phyloP scores from a whole-genome alignment of 2,888 invertebrate species.

The Coenonympha arcania region DNA sequence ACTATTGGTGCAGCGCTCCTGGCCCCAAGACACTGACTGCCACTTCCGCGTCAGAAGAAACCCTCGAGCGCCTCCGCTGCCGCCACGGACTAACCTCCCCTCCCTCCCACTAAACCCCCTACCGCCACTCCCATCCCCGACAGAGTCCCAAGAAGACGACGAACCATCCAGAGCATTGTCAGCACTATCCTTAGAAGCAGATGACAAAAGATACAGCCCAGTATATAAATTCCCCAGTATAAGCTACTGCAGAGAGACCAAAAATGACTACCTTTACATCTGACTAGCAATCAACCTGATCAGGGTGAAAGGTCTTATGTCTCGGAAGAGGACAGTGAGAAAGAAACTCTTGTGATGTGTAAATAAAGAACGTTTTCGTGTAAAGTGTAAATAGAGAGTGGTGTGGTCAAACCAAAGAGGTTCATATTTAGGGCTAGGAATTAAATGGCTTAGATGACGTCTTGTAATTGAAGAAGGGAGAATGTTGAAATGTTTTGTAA shows the following conservation, averaged over 20 bases:
- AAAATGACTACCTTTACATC: conserved; percentile 68
- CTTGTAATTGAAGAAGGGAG: not conserved
- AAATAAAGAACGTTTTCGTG: conserved; percentile 43
- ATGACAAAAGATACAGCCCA: conserved; percentile 64
- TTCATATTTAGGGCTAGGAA: conserved; percentile 20
- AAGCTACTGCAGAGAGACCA: conserved; percentile 61
- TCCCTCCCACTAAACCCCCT: conserved; percentile 36
- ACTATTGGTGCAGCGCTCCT: conserved; percentile 83
- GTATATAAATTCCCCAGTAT: conserved; percentile 70
- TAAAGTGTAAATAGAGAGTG: conserved; percentile 32
- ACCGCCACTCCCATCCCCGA: conserved; percentile 41
- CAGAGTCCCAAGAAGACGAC: conserved; percentile 55
- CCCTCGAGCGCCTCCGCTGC: conserved; percentile 85
- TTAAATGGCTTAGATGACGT: not conserved
- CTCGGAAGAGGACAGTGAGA: conserved; percentile 39
- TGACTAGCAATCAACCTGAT: conserved; percentile 49
- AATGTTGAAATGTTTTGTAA: not conserved
- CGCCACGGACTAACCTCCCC: conserved; percentile 70
- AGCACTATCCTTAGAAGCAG: conserved; percentile 62
- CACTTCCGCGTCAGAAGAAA: conserved; percentile 88
- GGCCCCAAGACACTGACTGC: conserved; percentile 80
- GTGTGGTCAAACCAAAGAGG: conserved; percentile 62
- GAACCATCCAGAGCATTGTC: conserved; percentile 60
- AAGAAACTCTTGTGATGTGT: conserved; percentile 58
- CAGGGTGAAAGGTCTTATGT: conserved; percentile 35